phyloP scores from a whole-genome alignment of 1,140 invertebrate genomes.

The Camponotus floridanus region DNA sequence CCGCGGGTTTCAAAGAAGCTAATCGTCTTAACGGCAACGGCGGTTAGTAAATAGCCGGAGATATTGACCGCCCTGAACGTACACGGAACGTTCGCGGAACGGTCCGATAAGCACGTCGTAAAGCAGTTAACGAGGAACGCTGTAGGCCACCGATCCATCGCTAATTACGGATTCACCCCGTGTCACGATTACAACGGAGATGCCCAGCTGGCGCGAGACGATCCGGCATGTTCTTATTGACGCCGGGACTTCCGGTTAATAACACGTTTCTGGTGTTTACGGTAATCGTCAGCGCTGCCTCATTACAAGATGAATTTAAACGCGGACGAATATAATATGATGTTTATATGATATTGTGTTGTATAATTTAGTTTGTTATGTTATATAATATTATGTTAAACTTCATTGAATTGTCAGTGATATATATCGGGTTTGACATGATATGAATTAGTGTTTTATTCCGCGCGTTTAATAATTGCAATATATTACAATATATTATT shows the following conservation, averaged over 20 bases:
- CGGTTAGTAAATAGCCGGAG: slow-evolving; percentile 71
- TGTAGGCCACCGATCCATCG: slow-evolving; percentile 64
- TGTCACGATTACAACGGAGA: slow-evolving; percentile 21
- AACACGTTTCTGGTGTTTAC: slow-evolving; percentile 38
- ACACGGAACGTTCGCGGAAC: slow-evolving; percentile 6
- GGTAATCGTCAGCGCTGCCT: slow-evolving; percentile 13
- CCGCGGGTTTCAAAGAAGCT: slow-evolving; percentile 49
- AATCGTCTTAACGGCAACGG: slow-evolving; percentile 72
- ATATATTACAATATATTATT: no score
- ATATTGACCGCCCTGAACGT: slow-evolving; percentile 74
- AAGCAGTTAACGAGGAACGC: slow-evolving; percentile 77
- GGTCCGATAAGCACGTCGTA: slow-evolving; percentile 68
- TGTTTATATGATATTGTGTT: neutral
- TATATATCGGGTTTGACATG: no score
- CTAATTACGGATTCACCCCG: slow-evolving; percentile 69
- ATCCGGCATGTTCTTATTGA: slow-evolving; percentile 40
- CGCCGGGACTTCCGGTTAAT: slow-evolving; percentile 51
- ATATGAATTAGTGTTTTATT: neutral
- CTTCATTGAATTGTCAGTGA: neutral
- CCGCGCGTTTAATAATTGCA: neutral
- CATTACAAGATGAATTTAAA: slow-evolving; percentile 22
- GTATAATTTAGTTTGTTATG: no score
- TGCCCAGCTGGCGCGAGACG: slow-evolving; percentile 18
- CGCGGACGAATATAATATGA: neutral
- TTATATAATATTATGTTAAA: no score